A percentile compares a stretch with the other conserved stretches of the same genome.
phyloP scores from a whole-genome alignment of 1,140 invertebrate species.

The Chlorops oryzae region DNA sequence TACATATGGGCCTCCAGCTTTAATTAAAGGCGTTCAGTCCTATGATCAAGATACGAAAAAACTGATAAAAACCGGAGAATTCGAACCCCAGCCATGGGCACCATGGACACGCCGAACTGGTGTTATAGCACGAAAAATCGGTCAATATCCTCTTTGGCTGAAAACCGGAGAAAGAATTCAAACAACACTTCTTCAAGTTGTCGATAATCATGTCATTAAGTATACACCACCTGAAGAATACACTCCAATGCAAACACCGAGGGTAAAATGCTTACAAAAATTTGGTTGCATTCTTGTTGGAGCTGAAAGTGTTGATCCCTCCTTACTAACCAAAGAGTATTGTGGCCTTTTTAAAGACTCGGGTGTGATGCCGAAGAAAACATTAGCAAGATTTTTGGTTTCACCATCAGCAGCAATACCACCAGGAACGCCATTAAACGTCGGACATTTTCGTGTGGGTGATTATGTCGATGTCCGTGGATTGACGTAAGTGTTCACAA shows the following conservation, averaged over 20 bases:
- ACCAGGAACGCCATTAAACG: slow-evolving; percentile 83
- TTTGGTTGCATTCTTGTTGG: slow-evolving; percentile 78
- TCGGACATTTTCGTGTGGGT: slow-evolving; percentile 84
- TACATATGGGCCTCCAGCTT: slow-evolving; percentile 51
- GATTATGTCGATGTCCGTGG: slow-evolving; percentile 85
- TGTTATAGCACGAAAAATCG: slow-evolving; percentile 88
- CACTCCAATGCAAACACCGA: slow-evolving; percentile 51
- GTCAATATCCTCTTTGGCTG: slow-evolving; percentile 85
- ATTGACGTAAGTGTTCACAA: slow-evolving; percentile 71
- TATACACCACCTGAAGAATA: slow-evolving; percentile 82
- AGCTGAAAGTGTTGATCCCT: slow-evolving; percentile 82
- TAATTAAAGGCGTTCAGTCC: slow-evolving; percentile 46
- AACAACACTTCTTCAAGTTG: slow-evolving; percentile 80
- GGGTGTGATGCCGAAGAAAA: slow-evolving; percentile 84
- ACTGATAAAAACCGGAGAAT: slow-evolving; percentile 53
- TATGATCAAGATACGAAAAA: slow-evolving; percentile 48
- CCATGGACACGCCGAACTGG: slow-evolving; percentile 65
- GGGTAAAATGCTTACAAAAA: slow-evolving; percentile 44
- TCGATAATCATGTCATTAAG: slow-evolving; percentile 93
- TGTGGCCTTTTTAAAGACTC: slow-evolving; percentile 77
- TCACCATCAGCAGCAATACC: slow-evolving; percentile 80
- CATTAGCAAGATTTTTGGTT: slow-evolving; percentile 77
- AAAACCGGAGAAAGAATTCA: slow-evolving; percentile 74
- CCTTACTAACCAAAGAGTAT: slow-evolving; percentile 82
- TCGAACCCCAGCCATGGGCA: slow-evolving; percentile 60